A percentile compares a stretch with the other conserved stretches of the same genome.
Evolutionary conservation across 2,797 vertebrate species (phyloP).

Genomic region (Adrianichthys oophorus): DNA sequence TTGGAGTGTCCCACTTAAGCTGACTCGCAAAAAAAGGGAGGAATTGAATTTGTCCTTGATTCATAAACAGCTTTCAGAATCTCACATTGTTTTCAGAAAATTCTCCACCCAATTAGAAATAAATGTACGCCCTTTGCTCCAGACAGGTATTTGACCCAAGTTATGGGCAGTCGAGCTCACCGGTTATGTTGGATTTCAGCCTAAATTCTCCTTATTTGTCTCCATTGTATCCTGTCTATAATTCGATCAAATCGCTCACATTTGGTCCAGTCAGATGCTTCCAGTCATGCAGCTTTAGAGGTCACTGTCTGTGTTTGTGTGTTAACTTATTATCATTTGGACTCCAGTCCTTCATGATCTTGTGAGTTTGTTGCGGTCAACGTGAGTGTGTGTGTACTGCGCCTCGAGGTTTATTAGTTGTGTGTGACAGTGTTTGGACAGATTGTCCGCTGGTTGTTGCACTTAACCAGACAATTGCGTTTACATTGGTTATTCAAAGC

Average conservation of each 20-base stretch:
- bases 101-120: too few relatives aligned
- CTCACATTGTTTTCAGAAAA: too few relatives aligned
- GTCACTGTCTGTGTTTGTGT: constrained; percentile 34
- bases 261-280: constrained; percentile 59
- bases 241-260: constrained; percentile 47
- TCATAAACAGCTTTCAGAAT: too few relatives aligned
- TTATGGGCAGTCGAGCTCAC: constrained; percentile 15
- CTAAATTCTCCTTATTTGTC: constrained; percentile 23
- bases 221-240: constrained; percentile 50
- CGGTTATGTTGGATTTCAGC: constrained; percentile 17
- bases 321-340: constrained; percentile 39
- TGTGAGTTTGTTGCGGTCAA: constrained; percentile 9
- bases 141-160: constrained; percentile 15
- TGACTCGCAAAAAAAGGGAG: too few relatives aligned
- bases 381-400: constrained; percentile 11
- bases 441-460: constrained; percentile 48
- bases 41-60: too few relatives aligned
- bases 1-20: too few relatives aligned
- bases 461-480: constrained; percentile 50
- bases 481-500: constrained; percentile 9
- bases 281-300: constrained; percentile 34
- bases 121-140: background rate
- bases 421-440: constrained; percentile 53
- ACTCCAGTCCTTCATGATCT: constrained; percentile 11
- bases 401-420: constrained; percentile 52